phyloP scores from a whole-genome alignment of 2,797 vertebrate genomes.

The Anguilla marmorata region DNA sequence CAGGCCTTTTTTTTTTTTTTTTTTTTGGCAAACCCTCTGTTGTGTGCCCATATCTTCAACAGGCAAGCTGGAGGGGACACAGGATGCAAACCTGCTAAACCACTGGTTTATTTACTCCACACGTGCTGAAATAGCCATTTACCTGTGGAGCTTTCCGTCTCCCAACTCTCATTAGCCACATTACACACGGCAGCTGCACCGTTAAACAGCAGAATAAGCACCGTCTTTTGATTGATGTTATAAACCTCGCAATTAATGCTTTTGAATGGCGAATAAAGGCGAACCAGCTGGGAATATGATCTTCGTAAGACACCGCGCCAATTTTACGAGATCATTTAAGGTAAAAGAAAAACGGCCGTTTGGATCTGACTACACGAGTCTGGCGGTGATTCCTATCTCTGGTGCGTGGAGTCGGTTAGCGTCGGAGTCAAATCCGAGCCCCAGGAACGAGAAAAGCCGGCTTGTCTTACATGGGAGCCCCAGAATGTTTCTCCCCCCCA shows the following conservation, averaged over 20 bases:
- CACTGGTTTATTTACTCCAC: neutral
- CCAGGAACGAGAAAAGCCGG: neutral
- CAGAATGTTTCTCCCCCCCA: neutral
- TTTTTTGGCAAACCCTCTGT: neutral
- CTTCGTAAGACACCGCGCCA: neutral
- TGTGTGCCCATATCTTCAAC: neutral
- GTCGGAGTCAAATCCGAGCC: neutral
- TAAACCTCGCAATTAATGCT: conserved; percentile 15
- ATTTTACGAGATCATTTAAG: neutral
- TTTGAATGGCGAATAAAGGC: neutral
- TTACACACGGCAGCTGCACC: neutral
- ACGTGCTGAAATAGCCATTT: neutral
- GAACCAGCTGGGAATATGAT: neutral
- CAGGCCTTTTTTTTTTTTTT: neutral
- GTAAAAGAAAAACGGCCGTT: neutral
- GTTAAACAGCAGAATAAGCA: neutral
- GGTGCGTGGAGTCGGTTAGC: neutral
- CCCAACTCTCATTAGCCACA: conserved; percentile 7
- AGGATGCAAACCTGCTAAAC: neutral
- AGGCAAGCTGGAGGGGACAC: neutral
- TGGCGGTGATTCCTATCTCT: neutral
- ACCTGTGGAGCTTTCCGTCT: neutral
- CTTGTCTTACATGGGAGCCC: neutral
- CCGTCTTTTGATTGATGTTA: neutral
- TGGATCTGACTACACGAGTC: neutral